phyloP scores from a whole-genome alignment of 2,888 invertebrate genomes.

The Xestia ashworthii region DNA sequence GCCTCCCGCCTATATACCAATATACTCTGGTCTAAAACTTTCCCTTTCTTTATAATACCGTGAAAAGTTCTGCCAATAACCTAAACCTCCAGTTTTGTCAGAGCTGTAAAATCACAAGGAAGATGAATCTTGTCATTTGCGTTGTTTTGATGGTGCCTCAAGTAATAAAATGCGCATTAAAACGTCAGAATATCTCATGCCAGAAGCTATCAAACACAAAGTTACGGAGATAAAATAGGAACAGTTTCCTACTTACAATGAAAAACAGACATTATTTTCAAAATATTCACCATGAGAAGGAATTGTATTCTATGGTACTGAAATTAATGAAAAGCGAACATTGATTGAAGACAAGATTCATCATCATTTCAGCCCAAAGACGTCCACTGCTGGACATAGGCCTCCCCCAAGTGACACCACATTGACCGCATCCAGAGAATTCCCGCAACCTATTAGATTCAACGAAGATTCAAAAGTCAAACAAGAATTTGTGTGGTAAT shows the following conservation, averaged over 20 bases:
- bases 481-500: too few relatives aligned
- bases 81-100: not conserved
- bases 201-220: slow-evolving; percentile 29
- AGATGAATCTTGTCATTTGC: not conserved
- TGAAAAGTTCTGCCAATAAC: not conserved
- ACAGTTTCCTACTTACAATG: not conserved
- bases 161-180: slow-evolving; percentile 18
- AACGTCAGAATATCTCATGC: slow-evolving; percentile 9
- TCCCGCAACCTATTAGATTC: too few relatives aligned
- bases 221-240: not conserved
- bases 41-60: not conserved
- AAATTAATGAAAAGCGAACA: not conserved
- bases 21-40: not conserved
- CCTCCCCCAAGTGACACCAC: too few relatives aligned
- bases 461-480: too few relatives aligned
- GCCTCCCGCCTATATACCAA: too few relatives aligned
- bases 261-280: not conserved
- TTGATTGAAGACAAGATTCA: too few relatives aligned
- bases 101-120: not conserved
- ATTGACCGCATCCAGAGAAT: too few relatives aligned
- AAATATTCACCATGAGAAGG: not conserved
- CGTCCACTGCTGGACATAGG: too few relatives aligned
- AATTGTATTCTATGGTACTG: not conserved
- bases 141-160: not conserved
- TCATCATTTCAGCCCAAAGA: too few relatives aligned